Evolutionary conservation across 2,113 vertebrate genomes (phyloP), one percentile per base, ranked within the genome.

Genomic region (Ictalurus furcatus): DNA sequence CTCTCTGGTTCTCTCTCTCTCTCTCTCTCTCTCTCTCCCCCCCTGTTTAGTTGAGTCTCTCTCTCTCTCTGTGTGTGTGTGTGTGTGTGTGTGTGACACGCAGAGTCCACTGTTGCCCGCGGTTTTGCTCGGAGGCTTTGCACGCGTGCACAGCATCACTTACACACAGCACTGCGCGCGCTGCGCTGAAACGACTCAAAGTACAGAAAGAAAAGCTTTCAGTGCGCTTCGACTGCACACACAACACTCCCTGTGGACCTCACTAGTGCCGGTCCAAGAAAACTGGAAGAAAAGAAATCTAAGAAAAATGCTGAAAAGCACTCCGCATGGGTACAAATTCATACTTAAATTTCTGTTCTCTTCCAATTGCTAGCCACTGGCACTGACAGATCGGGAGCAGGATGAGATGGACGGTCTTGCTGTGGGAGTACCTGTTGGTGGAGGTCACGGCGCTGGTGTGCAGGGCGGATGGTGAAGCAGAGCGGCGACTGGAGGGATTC

Each of bases 401-500:
- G 78, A 96, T 96, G 96, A 94, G 94, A 94, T 96, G 95, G 91
- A 97, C 96, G 92, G 96, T 97, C 91, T 95, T 98, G 95, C 94
- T 98, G 69, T 94, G 98, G 84, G 96, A 97, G 94, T 99, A 97
- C 96, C 95, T 97, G 95, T 95, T 97, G 95, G 96, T 97, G 91
- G 97, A 99, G 97, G 96, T 98, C 92, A 96, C 97, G 94, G 96
- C 96, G 88, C 96, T 97, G 89, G 95, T 97, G 93, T 98, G 98
- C 94, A 97, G 97, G 94, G 98, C 98, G 85, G 98, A 98, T 95
- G 98, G 97, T 90, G 97, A 97, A 94, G 95, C 96, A 16, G 97
- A 98, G 71, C 96, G 96, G 91, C 96, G 96, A 91, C 96, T 97
- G 90, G 97, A 97, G 54, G 97, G 97, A 92, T 97, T 98, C 92